These are phyloP conservation scores for Zaprionus ghesquierei DNA, from an alignment of 1,140 invertebrate species.

Conservation along the genomic window DNA sequence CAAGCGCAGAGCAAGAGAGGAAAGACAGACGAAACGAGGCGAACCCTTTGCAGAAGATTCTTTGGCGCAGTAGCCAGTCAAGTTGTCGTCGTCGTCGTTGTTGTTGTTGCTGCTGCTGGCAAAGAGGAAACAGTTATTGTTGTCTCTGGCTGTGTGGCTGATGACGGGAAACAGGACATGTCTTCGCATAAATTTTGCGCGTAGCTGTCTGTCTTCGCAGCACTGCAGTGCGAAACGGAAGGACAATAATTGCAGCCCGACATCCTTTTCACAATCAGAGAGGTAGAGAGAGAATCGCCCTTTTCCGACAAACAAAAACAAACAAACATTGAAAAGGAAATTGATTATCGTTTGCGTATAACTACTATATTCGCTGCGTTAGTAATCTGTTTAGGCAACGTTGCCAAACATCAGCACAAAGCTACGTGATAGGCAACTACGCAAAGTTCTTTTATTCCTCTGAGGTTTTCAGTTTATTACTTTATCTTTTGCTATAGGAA, in stretches of 20 bases:
- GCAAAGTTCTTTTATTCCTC: not conserved
- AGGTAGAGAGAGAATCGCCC: not conserved
- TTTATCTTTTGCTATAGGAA: not conserved
- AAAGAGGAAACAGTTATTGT: slow-evolving; percentile 75
- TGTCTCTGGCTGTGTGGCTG: slow-evolving; percentile 32
- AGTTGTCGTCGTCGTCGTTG: slow-evolving; percentile 32
- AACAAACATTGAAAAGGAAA: not conserved
- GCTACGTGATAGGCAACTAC: too few species aligned
- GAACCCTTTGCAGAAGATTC: slow-evolving; percentile 65
- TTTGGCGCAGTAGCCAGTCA: slow-evolving; percentile 41
- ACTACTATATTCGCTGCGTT: not conserved
- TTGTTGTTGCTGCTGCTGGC: slow-evolving; percentile 18
- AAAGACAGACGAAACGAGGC: slow-evolving; percentile 15
- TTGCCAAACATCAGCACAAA: not conserved
- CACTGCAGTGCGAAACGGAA: slow-evolving; percentile 49
- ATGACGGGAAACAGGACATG: slow-evolving; percentile 74
- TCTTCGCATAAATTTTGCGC: slow-evolving; percentile 74
- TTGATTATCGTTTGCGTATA: not conserved
- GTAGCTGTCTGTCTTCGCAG: not conserved
- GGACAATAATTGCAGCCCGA: slow-evolving; percentile 60
- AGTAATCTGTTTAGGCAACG: not conserved
- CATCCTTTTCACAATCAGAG: slow-evolving; percentile 1
- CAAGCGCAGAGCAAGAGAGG: slow-evolving; percentile 29
- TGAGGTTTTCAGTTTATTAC: not conserved
- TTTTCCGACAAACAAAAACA: not conserved